Percentiles rank a stretch among this genome's conserved stretches.
These are phyloP conservation scores for Eupeodes latifasciatus DNA, from an alignment of 2,888 invertebrate genomes.

Conservation along the genomic window DNA sequence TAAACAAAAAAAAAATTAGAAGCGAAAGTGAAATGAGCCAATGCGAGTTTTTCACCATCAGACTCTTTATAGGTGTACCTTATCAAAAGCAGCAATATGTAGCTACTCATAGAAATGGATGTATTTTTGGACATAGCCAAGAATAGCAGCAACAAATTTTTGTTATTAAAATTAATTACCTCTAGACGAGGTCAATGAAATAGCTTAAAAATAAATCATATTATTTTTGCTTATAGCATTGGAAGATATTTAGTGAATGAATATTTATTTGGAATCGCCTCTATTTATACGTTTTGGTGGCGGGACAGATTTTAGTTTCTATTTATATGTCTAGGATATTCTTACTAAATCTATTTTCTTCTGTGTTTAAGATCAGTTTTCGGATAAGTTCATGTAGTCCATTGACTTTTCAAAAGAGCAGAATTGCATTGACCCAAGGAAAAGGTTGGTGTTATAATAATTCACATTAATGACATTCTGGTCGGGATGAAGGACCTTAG, in stretches of 20 bases:
- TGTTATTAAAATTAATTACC: conserved; percentile 49
- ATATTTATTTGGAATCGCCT: not conserved
- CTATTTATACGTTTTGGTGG: not conserved
- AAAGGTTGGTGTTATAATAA: no score
- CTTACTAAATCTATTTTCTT: not conserved
- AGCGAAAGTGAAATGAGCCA: conserved; percentile 26
- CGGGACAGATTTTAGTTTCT: not conserved
- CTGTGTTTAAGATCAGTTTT: not conserved
- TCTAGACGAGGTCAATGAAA: conserved; percentile 66
- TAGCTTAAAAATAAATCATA: conserved; percentile 30
- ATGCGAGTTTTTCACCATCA: conserved; percentile 26
- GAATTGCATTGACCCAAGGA: no score
- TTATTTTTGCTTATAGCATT: not conserved
- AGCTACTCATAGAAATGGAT: not conserved
- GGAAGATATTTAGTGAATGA: conserved; percentile 12
- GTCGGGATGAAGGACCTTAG: no score
- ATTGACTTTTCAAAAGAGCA: no score
- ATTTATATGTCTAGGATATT: not conserved
- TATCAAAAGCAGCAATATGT: conserved; percentile 14
- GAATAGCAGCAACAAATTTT: conserved; percentile 23
- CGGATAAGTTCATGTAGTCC: not conserved
- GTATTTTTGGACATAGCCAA: conserved; percentile 27
- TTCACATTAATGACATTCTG: no score
- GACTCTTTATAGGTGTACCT: not conserved
- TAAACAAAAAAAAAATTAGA: conserved; percentile 31